These are phyloP conservation scores for Hydra vulgaris DNA, from an alignment of 30 jellyfish, hydroid and myxozoan species.

Conservation along the genomic window DNA sequence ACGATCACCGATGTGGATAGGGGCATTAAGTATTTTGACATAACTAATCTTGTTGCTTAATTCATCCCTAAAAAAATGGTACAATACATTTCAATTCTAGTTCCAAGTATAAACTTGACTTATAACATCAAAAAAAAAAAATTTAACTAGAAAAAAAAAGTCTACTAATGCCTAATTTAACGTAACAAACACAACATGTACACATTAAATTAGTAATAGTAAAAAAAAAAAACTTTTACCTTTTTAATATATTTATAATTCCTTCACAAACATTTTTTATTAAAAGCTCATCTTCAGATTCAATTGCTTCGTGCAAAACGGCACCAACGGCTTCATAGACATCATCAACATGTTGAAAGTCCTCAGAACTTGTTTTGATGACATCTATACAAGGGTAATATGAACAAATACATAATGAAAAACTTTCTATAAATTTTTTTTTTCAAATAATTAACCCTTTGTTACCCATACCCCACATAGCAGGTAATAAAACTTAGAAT, in stretches of 20 bases:
- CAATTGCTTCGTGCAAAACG: conserved; percentile 63
- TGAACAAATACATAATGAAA: background rate
- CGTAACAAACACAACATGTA: no score
- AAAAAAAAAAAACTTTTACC: no score
- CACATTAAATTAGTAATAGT: no score
- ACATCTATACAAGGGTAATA: conserved; percentile 38
- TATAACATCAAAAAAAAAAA: background rate
- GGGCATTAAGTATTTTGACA: conserved; percentile 20
- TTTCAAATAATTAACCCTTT: no score
- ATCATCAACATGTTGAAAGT: conserved; percentile 72
- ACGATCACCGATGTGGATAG: conserved; percentile 32
- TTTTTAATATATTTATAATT: conserved; percentile 38
- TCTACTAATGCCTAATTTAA: background rate
- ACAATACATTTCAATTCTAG: no score
- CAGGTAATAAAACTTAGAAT: no score
- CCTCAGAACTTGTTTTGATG: conserved; percentile 51
- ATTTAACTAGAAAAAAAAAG: background rate
- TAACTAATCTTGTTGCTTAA: background rate
- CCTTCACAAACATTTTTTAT: conserved; percentile 61
- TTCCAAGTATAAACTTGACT: no score
- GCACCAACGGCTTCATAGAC: conserved; percentile 87
- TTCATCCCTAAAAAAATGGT: conserved; percentile 16
- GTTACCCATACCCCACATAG: no score
- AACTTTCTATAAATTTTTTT: no score
- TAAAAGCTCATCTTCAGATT: conserved; percentile 32